A percentile compares a stretch with the other conserved stretches of the same genome.
phyloP scores from a whole-genome alignment of 2,113 vertebrate genomes.

The Phylloscopus whistleri region DNA sequence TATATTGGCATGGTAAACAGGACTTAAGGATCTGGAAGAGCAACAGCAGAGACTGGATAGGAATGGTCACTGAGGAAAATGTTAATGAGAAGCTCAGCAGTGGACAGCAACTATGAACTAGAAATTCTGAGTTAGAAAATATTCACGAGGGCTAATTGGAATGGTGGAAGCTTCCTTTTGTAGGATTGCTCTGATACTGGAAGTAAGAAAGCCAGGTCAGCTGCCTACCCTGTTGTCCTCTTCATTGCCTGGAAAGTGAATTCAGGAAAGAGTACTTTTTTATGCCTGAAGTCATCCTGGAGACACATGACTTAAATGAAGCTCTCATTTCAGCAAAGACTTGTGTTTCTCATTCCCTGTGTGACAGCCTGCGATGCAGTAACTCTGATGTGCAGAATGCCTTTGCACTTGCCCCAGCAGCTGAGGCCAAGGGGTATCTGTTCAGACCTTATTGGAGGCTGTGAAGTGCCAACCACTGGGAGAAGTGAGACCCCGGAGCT shows the following conservation, averaged over 20 bases:
- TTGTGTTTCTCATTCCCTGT: background rate
- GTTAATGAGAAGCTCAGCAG: background rate
- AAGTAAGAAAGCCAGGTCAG: background rate
- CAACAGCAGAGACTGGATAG: background rate
- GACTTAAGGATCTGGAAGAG: background rate
- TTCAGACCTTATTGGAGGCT: background rate
- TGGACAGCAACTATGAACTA: background rate
- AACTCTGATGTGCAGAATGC: background rate
- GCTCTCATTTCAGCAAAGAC: background rate
- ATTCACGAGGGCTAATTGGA: background rate
- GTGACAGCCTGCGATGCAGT: background rate
- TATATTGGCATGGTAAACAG: background rate
- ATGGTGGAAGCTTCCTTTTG: background rate
- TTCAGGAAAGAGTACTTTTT: background rate
- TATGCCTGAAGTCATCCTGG: background rate
- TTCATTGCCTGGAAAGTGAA: background rate
- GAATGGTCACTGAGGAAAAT: background rate
- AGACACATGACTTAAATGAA: background rate
- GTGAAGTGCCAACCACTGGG: rapidly evolving
- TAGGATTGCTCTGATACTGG: background rate
- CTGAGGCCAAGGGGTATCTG: background rate
- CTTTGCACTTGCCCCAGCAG: background rate
- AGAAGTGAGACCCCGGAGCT: background rate
- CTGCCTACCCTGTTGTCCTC: background rate
- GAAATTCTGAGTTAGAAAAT: background rate